Evolutionary conservation across 2,113 vertebrate species (phyloP).

Genomic region (Xyliphius kryptos): DNA sequence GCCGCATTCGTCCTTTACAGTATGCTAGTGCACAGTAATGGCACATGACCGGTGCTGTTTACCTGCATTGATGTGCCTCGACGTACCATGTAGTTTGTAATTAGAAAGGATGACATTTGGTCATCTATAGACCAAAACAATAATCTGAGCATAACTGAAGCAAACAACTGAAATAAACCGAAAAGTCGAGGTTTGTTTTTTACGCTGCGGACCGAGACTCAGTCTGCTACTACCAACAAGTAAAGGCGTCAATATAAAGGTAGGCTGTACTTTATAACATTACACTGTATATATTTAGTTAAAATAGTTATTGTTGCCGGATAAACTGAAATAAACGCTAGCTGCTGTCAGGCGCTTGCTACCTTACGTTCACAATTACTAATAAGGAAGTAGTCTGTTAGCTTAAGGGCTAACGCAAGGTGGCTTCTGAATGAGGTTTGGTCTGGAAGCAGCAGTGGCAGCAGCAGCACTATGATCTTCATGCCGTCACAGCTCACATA

Average conservation of each 20-base stretch:
- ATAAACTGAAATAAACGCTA: background rate
- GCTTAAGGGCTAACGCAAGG: background rate
- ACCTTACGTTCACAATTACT: background rate
- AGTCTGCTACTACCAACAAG: background rate
- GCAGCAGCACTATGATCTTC: too few species aligned
- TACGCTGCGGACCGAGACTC: background rate
- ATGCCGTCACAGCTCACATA: too few species aligned
- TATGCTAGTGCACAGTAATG: constrained; percentile 15
- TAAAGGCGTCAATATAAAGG: constrained; percentile 1
- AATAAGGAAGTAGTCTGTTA: constrained; percentile 14
- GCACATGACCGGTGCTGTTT: constrained; percentile 70
- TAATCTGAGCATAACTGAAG: background rate
- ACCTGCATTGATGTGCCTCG: constrained; percentile 51
- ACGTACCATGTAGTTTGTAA: background rate
- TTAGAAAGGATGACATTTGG: background rate
- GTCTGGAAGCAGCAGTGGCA: background rate
- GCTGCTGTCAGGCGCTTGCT: background rate
- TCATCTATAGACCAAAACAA: background rate
- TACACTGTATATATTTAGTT: background rate
- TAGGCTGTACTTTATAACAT: background rate
- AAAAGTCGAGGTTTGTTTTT: background rate
- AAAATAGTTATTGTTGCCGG: background rate
- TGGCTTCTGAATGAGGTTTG: background rate
- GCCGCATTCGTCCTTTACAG: background rate
- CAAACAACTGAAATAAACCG: background rate